Evolutionary conservation across 2,888 invertebrate species (phyloP), one percentile per base, ranked within the genome.

Genomic region (Himalopsyche tibetana): DNA sequence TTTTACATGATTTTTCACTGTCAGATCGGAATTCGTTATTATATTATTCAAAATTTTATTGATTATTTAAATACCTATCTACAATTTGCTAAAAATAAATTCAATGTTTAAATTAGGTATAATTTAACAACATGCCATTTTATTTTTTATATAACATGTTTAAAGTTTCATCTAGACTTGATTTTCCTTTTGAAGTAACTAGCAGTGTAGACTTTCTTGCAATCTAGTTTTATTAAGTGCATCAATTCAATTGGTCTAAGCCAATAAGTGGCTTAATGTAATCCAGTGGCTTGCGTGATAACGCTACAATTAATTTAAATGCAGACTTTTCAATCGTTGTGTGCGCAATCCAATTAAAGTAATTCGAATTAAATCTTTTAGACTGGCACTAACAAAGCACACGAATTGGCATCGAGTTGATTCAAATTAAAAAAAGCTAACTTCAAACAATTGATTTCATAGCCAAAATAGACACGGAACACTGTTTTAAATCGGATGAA

Each of bases 261-360:
- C 6, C 74, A 74, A 74, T 74, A 74, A 74, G 74, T 74, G 74
- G 38, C 74, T 74, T 74, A 74, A 74, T 74, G 74, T 12, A 74
- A 74, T 36, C 74, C 74, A 74, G 74, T 74, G 15, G 36, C 38
- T 17, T 74, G 74, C 38, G 74, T 74, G 74, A 74, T 74, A 74
- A 8, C 36, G 36, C n/a, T 74, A 3, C 12, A 74, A 36, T 74
- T 74, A 74, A 74, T 74, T 74, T 4, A 38, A 38, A 74, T 74
- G 63, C 19, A 63, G 3, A 69, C 69, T 69, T 69, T 69, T 69
- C 28, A 69, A 69, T 28, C 28, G 56, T 8, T 28, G 11, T 45
- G 45, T 36, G 12, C 56, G 12, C 74, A 74, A 74, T 74, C 74
- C 74, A 36, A 74, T 74, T 74, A 74, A 38, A 74, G 74, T 74